Percentiles rank a stretch among this genome's conserved stretches.
These are phyloP conservation scores for Sinelater perroti DNA, from an alignment of 2,888 invertebrate species.

Conservation along the genomic window DNA sequence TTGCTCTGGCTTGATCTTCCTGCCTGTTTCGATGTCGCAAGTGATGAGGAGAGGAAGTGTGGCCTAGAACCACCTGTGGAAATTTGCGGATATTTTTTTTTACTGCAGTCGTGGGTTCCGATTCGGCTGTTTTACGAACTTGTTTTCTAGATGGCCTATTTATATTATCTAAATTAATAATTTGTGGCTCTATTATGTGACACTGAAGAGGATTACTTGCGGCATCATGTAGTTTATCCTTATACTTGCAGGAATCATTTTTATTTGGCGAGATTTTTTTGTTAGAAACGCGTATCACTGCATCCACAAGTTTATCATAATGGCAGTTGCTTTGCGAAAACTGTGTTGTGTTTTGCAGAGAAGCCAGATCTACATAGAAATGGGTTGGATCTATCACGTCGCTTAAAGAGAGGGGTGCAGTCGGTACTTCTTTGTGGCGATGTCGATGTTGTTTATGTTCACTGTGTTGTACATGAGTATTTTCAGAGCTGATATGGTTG, in stretches of 20 bases:
- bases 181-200: constrained; percentile 49
- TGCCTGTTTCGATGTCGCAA: constrained; percentile 68
- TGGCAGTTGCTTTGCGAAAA: constrained; percentile 47
- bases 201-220: constrained; percentile 53
- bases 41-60: constrained; percentile 61
- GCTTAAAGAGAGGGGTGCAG: constrained; percentile 44
- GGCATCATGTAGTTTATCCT: constrained; percentile 60
- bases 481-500: constrained; percentile 40
- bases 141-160: constrained; percentile 42
- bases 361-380: constrained; percentile 50
- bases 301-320: constrained; percentile 52
- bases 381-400: constrained; percentile 50
- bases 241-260: constrained; percentile 47
- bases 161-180: constrained; percentile 43
- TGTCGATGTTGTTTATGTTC: constrained; percentile 41
- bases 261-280: constrained; percentile 43
- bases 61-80: constrained; percentile 48
- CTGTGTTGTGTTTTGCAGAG: constrained; percentile 49
- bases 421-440: constrained; percentile 41
- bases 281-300: constrained; percentile 51
- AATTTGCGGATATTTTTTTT: constrained; percentile 49
- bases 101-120: constrained; percentile 36
- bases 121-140: constrained; percentile 41
- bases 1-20: constrained; percentile 68
- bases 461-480: constrained; percentile 30